A percentile compares a stretch with the other conserved stretches of the same genome.
Evolutionary conservation across 1,140 invertebrate species (phyloP).

Genomic region (Lamellibrachia luymesi): DNA sequence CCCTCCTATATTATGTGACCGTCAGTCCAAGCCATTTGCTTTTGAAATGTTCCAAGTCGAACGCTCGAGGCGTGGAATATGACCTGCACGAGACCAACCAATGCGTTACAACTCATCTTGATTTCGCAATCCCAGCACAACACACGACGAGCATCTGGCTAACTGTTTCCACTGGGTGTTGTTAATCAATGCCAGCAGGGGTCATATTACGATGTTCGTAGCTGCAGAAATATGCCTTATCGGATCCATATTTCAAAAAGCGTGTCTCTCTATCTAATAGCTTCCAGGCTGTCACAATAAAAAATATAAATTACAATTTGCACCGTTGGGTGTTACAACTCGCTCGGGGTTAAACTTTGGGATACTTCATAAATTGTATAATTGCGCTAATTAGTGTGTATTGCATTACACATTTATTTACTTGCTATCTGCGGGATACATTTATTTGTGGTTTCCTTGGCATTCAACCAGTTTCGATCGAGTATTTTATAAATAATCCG

Average conservation of each 20-base stretch:
- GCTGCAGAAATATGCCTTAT: neutral
- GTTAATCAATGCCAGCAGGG: neutral
- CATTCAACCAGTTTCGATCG: too few species aligned
- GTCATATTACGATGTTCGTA: neutral
- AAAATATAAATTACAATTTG: neutral
- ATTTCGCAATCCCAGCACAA: neutral
- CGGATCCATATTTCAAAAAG: neutral
- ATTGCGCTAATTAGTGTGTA: too few species aligned
- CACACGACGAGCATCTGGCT: neutral
- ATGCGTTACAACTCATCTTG: neutral
- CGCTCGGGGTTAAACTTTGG: too few species aligned
- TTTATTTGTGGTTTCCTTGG: too few species aligned
- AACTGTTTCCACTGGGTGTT: neutral
- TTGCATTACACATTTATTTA: too few species aligned
- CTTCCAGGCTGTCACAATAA: neutral
- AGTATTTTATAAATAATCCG: too few species aligned
- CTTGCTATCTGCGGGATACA: too few species aligned
- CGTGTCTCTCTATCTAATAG: neutral
- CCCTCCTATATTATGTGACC: too few species aligned
- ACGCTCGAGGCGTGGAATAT: neutral
- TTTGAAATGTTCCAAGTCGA: too few species aligned
- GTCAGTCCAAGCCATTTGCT: too few species aligned
- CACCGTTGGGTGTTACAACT: too few species aligned
- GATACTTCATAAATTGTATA: too few species aligned
- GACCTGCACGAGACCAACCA: neutral